Evolutionary conservation across 2,113 vertebrate genomes (phyloP).

Genomic region (Rhynchomys soricoides): DNA sequence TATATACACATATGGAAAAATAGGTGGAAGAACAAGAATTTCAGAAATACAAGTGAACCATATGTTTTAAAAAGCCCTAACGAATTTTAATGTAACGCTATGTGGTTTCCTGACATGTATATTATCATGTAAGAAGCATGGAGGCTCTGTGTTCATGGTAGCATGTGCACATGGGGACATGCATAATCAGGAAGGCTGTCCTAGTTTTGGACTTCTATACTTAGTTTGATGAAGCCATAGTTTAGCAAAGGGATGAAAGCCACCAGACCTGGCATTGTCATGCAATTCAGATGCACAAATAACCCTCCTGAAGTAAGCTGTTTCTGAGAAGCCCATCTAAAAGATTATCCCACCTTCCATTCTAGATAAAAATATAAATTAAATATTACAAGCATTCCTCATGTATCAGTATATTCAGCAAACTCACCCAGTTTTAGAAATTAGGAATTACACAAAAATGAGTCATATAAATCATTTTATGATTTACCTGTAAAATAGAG

Average conservation of each 20-base stretch:
- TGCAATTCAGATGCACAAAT: not conserved
- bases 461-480: not conserved
- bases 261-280: not conserved
- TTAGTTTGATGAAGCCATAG: not conserved
- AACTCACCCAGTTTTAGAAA: conserved; percentile 2
- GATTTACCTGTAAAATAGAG: not conserved
- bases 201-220: not conserved
- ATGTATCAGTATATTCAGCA: not conserved
- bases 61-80: not conserved
- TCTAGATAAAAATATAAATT: not conserved
- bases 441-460: not conserved
- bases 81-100: not conserved
- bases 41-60: not conserved
- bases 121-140: not conserved
- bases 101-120: not conserved
- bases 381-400: not conserved
- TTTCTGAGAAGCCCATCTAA: conserved; percentile 32
- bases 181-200: not conserved
- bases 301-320: not conserved
- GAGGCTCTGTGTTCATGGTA: not conserved
- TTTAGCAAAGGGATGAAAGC: not conserved
- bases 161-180: not conserved
- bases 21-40: conserved; percentile 14
- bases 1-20: not conserved
- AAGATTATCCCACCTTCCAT: not conserved